These are phyloP conservation scores for Coptodon rendalli DNA, from an alignment of 2,113 vertebrate species.

Conservation along the genomic window DNA sequence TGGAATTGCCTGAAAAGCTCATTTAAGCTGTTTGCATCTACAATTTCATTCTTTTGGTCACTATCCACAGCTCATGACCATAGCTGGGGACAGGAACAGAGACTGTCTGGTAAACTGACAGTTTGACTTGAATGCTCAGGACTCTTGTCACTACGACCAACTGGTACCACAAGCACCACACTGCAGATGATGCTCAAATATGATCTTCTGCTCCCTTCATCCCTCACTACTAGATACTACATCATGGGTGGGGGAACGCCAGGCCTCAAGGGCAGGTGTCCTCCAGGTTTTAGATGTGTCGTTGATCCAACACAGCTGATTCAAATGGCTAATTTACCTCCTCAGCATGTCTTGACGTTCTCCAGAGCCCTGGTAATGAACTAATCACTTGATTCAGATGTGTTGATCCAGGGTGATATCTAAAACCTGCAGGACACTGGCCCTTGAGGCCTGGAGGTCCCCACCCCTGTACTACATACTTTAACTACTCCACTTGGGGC, in stretches of 20 bases:
- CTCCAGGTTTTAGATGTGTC: not conserved
- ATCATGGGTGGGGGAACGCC: not conserved
- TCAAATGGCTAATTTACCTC: not conserved
- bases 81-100: not conserved
- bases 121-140: not conserved
- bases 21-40: not conserved
- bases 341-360: not conserved
- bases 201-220: not conserved
- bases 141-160: not conserved
- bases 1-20: not conserved
- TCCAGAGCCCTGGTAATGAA: not conserved
- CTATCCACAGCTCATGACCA: not conserved
- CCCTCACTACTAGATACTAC: not conserved
- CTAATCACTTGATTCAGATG: not conserved
- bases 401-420: not conserved
- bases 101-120: not conserved
- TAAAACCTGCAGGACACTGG: not conserved
- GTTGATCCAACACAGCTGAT: not conserved
- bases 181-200: not conserved
- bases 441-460: not conserved
- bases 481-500: not conserved
- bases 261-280: not conserved
- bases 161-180: not conserved
- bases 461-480: not conserved
- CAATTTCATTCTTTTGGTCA: not conserved